These are phyloP conservation scores for Philotrypesis tridentata DNA, from an alignment of 1,140 invertebrate genomes.

Conservation along the genomic window DNA sequence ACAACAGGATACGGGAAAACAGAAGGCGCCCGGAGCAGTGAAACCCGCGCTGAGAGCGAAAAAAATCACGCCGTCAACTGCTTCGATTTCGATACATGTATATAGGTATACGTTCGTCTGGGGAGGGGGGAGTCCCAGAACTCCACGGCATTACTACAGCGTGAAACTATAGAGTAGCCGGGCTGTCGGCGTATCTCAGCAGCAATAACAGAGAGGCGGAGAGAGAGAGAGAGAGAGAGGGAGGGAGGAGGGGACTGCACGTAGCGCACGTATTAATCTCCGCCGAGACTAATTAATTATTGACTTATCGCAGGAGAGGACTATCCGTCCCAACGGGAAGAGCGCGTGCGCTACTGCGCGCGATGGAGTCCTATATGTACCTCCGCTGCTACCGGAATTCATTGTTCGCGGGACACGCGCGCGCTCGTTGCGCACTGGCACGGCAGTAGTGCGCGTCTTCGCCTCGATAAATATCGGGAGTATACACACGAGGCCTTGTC, in stretches of 20 bases:
- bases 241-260: too few relatives aligned
- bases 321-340: conserved; percentile 52
- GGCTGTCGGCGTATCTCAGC: conserved; percentile 15
- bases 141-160: too few relatives aligned
- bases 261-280: conserved; percentile 59
- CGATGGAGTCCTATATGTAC: background rate
- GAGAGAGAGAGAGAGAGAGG: too few relatives aligned
- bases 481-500: background rate
- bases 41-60: too few relatives aligned
- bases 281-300: conserved; percentile 64
- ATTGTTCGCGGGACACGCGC: conserved; percentile 15
- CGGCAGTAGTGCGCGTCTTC: background rate
- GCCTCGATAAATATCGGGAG: background rate
- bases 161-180: background rate
- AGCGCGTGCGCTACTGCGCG: background rate
- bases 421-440: too few relatives aligned
- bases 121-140: too few relatives aligned
- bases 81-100: too few relatives aligned
- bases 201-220: background rate
- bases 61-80: too few relatives aligned
- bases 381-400: conserved; percentile 6
- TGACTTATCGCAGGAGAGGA: conserved; percentile 62
- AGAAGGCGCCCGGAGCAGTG: too few relatives aligned
- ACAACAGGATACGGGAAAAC: too few relatives aligned
- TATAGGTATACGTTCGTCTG: background rate